A percentile compares a stretch with the other conserved stretches of the same genome.
Conservation (phyloP, 92 coral and sea anemone species). For the Epizoanthus rinbou region DNA sequence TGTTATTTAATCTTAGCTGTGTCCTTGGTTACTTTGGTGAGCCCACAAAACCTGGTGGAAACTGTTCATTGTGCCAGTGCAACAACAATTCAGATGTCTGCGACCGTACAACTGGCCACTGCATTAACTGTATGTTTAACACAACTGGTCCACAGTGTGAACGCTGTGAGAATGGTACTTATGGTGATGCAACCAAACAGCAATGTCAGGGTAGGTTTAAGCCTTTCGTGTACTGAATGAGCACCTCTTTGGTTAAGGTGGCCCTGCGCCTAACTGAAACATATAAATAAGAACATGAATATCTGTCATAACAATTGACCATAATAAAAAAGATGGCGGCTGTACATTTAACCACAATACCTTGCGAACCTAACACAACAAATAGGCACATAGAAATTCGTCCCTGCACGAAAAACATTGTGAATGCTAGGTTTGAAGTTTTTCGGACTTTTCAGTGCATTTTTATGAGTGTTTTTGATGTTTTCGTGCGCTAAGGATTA, state of each 20-base stretch:
- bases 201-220: slow-evolving; percentile 80
- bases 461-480: too few relatives aligned
- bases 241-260: too few relatives aligned
- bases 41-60: slow-evolving; percentile 81
- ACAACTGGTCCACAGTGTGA: slow-evolving; percentile 95
- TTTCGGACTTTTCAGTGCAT: too few relatives aligned
- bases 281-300: background rate
- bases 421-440: too few relatives aligned
- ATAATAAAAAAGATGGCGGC: too few relatives aligned
- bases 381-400: too few relatives aligned
- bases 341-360: too few relatives aligned
- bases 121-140: slow-evolving; percentile 76
- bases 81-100: slow-evolving; percentile 92
- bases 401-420: too few relatives aligned
- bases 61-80: slow-evolving; percentile 91
- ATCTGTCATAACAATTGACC: background rate
- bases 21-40: slow-evolving; percentile 85
- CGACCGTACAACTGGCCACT: slow-evolving; percentile 82
- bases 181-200: slow-evolving; percentile 88
- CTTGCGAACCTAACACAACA: too few relatives aligned
- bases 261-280: too few relatives aligned
- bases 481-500: too few relatives aligned
- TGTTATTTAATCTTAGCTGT: slow-evolving; percentile 60
- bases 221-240: background rate
- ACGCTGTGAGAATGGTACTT: slow-evolving; percentile 94